Base-by-base conservation (phyloP, 2,113 vertebrate species). In the Notothenia rossii region DNA sequence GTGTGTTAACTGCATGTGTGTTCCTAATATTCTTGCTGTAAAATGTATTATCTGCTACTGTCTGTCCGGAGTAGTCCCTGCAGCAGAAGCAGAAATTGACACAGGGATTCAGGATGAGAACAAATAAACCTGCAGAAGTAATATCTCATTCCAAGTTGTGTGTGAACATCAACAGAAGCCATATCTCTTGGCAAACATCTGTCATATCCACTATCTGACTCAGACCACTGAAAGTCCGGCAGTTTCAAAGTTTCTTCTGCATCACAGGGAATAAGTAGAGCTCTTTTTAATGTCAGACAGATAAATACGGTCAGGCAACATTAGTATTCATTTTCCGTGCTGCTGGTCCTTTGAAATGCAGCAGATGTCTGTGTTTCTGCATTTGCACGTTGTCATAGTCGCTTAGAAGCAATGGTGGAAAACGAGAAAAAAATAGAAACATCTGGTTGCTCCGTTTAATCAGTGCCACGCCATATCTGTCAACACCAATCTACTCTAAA, bases 131-230 rank as follows among this genome's bases (percentile, higher is more conserved):
- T 25, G 50, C 9, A 66, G 59, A 33, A 69, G 48, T 20, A 69
- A 62, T 82, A 78, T 61, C 51, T 68, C 66, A 40, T 48, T 68
- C 56, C 50, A 29, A 53, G 56, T 67, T 51, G 61, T 77, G 46
- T 67, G 62, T 72, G 73, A 62, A 18, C 76, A 65, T 90, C 82
- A 86, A 59, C 58, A 68, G 60, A 72, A 77, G 14, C 3, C 51
- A n/a, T 93, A 92, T 93, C 91, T 88, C 75, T 56, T 18, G 29
- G 81, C 73, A 82, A 91, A 86, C 91, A 91, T 92, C 90, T 87
- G 86, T 82, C 81, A 79, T 15, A 74, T 77, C 51, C 67, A 18
- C 75, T 40, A 43, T 79, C 11, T 81, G 75, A 79, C 77, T 86
- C 69, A 70, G 22, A 17, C 18, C 59, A 33, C 65, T 70, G 64